These are phyloP conservation scores for Acromyrmex echinatior DNA, from an alignment of 1,140 invertebrate species.

Conservation along the genomic window DNA sequence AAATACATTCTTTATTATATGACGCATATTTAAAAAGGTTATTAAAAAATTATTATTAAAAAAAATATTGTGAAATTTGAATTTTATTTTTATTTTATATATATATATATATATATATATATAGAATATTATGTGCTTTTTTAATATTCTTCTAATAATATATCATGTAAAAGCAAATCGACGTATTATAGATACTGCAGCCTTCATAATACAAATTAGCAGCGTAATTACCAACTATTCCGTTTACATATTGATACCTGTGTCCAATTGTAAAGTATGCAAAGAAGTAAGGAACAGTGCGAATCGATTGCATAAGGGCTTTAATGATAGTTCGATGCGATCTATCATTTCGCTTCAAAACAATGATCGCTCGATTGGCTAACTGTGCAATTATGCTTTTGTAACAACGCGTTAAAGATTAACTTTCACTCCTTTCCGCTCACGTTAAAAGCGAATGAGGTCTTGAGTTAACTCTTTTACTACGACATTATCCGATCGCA, in stretches of 20 bases:
- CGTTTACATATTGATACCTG: constrained; percentile 46
- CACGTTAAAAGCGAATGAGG: constrained; percentile 39
- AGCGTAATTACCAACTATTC: constrained; percentile 24
- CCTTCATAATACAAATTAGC: constrained; percentile 23
- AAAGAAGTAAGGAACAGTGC: constrained; percentile 42
- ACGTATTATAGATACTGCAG: background rate
- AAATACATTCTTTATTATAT: background rate
- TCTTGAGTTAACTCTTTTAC: constrained; percentile 40
- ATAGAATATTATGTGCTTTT: background rate
- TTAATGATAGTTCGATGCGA: constrained; percentile 71
- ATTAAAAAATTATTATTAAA: constrained; percentile 12
- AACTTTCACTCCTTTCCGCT: constrained; percentile 74
- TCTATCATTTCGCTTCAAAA: constrained; percentile 74
- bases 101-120: too few species aligned
- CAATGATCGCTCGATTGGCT: constrained; percentile 75
- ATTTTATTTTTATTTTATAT: background rate
- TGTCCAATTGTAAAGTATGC: constrained; percentile 49
- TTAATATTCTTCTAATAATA: background rate
- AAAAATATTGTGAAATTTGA: background rate
- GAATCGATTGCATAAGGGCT: constrained; percentile 63
- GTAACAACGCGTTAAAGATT: constrained; percentile 71
- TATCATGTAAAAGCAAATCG: background rate
- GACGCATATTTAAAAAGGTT: background rate
- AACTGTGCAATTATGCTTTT: constrained; percentile 74
- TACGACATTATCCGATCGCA: background rate